Base-by-base conservation (phyloP, 2,888 invertebrate genomes). In the Chrysolina americana region DNA sequence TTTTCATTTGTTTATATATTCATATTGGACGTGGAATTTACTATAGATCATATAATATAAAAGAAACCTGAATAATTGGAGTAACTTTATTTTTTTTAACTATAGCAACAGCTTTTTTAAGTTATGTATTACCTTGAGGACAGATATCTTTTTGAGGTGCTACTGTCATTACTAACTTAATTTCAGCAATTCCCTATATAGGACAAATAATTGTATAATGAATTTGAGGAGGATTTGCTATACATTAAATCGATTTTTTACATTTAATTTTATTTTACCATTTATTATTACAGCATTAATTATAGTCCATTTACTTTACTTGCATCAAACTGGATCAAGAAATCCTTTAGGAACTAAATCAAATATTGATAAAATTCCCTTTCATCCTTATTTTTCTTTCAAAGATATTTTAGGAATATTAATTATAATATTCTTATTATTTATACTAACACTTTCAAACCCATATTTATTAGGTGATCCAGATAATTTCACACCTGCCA, bases 121-220 rank as follows among this genome's bases (percentile, higher is more conserved):
- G 94, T 0, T 95, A 95, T 89, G 93, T 0, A 13, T 78, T 94
- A 83, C 94, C 94, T 0, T 94, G 94, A 88, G 94, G 94, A 9
- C 94, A 95, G 92, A 95, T 95, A 91, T 94, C 94, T 0, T 94
- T 93, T 86, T 94, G 94, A 91, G 94, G 93, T 1, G 94, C 94
- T 0, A 94, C 94, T 50, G 93, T 70, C 9, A 81, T 81, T 75
- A 93, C 85, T 15, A 94, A 94, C 84, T 82, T 95, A 81, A 76
- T 94, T 76, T 94, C 94, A 0, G 93, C 93, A 3, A 91, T 94
- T 13, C 94, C 94, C 0, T 93, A 92, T 79, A 82, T 94, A 88
- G 94, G 93, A 15, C 87, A 84, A 73, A 86, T 84, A 78, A 82
- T 94, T 88, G 92, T 94, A 0, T 89, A 91, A 88, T 94, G 93